A percentile compares a stretch with the other conserved stretches of the same genome.
Evolutionary conservation across 2,113 vertebrate genomes (phyloP).

Genomic region (Catharus minimus): DNA sequence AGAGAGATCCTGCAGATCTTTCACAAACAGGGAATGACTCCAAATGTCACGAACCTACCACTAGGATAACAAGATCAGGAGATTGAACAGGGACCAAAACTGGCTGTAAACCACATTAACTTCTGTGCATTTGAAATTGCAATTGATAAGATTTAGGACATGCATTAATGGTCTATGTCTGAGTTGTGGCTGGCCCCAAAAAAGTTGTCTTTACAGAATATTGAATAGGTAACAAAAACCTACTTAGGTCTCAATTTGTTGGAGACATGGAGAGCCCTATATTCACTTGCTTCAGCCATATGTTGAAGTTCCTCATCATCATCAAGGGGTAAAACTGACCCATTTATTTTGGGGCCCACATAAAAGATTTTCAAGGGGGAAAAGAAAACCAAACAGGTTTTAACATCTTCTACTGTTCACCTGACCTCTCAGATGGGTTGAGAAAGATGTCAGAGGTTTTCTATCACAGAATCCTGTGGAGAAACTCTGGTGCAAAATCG

Average conservation of each 20-base stretch:
- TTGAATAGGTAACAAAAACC: not conserved
- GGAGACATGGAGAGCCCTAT: not conserved
- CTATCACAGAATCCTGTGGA: not conserved
- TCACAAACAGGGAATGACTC: not conserved
- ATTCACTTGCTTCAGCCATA: not conserved
- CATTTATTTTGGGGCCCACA: rapidly evolving
- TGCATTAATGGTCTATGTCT: not conserved
- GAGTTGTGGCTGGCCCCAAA: not conserved
- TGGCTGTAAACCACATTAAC: not conserved
- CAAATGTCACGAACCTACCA: rapidly evolving
- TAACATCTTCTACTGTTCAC: not conserved
- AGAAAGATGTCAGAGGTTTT: not conserved
- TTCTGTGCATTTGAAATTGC: not conserved
- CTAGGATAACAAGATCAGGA: not conserved
- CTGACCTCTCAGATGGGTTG: not conserved
- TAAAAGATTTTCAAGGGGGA: not conserved
- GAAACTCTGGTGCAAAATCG: not conserved
- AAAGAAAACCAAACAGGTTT: not conserved
- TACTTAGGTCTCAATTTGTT: not conserved
- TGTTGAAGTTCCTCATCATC: not conserved
- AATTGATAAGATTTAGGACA: not conserved
- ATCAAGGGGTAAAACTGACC: not conserved
- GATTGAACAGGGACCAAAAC: not conserved
- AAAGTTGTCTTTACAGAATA: not conserved
- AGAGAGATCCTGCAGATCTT: not conserved